Base-by-base conservation (phyloP, 2,888 invertebrate species). In the Thymelicus sylvestris region DNA sequence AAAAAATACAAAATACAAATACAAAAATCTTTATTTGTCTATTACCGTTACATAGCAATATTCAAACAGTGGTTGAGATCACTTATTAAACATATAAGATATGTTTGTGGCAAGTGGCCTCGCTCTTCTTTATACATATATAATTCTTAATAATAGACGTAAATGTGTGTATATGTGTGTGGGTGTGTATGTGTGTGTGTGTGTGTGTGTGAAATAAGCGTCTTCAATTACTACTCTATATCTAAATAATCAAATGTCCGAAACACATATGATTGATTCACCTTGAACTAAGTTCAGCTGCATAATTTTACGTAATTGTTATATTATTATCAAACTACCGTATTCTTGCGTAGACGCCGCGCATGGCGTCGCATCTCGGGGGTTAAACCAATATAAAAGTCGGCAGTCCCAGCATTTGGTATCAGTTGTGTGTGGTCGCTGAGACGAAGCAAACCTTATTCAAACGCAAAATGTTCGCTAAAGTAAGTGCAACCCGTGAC, bases 341-440 rank as follows among this genome's bases (percentile, higher is more conserved):
- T 92, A 83, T 88, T 91, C 90, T 93, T 91, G 92, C 92, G 88
- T 89, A 86, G 84, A 86, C 81, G 75, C 82, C 79, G 84, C 82
- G 84, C 84, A 82, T 79, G 61, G 76, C 87, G 82, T 84, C 85
- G 87, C 90, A 90, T 92, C 92, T 92, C 86, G 81, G 82, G 80
- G 78, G 81, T 85, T 86, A 83, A 86, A 85, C 87, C 86, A 87
- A 92, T 93, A 93, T 93, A 93, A 90, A 93, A 93, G 93, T 87
- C 85, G 84, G 81, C 81, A 84, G 79, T 78, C 81, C 77, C 82
- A 78, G 80, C 84, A 80, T 79, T 87, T 85, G 81, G 80, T 87
- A 93, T 88, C 92, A 93, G 93, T 93, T 86, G 93, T 91, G 93
- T 92, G 92, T 90, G 88, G 88, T 90, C 88, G 90, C 85, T 90